phyloP scores from a whole-genome alignment of 2,797 vertebrate species.

The Pristis pectinata region DNA sequence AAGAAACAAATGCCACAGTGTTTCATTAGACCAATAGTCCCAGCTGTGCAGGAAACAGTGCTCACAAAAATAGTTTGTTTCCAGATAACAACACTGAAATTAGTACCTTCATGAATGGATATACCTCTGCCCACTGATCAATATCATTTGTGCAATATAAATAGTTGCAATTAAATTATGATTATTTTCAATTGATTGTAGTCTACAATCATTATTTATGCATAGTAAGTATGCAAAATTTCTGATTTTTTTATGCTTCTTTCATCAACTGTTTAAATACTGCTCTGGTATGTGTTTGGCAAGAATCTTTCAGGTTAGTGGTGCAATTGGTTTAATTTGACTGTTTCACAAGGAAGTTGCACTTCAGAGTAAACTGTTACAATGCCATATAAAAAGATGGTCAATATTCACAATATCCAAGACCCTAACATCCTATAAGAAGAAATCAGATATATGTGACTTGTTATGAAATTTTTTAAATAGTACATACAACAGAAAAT shows the following conservation, averaged over 20 bases:
- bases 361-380: neutral
- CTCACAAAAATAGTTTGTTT: neutral
- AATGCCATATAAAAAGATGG: neutral
- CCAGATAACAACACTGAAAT: neutral
- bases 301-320: neutral
- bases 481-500: no score
- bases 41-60: neutral
- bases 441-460: neutral
- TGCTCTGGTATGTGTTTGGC: neutral
- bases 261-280: neutral
- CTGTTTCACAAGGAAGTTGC: neutral
- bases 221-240: neutral
- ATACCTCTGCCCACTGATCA: neutral
- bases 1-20: neutral
- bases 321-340: neutral
- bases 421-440: neutral
- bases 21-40: neutral
- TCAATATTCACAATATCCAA: neutral
- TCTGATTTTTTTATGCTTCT: neutral
- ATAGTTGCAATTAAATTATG: neutral
- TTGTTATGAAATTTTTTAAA: neutral
- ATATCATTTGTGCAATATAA: neutral
- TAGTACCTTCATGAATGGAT: neutral
- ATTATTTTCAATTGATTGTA: neutral
- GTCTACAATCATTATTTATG: neutral